A percentile compares a stretch with the other conserved stretches of the same genome.
Conservation (phyloP, 2,888 invertebrate species). For the Pandemis cinnamomeana region DNA sequence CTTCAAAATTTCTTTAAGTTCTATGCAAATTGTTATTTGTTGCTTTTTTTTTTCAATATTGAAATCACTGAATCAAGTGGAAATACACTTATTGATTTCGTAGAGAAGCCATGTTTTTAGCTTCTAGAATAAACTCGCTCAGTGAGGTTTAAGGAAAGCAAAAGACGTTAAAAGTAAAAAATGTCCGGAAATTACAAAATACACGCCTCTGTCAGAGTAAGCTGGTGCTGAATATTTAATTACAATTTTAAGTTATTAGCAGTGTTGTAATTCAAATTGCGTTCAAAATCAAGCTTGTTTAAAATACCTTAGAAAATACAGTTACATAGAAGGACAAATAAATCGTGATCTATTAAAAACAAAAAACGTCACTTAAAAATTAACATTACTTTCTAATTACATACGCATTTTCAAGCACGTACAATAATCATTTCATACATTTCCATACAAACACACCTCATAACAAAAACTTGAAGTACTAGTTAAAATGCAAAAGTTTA, state of each 20-base stretch:
- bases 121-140: neutral
- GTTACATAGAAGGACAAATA: slow-evolving; percentile 21
- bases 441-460: slow-evolving; percentile 34
- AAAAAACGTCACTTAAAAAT: slow-evolving; percentile 30
- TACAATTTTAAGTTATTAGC: neutral
- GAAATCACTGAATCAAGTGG: too few species aligned
- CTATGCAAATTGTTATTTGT: too few species aligned
- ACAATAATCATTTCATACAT: slow-evolving; percentile 25
- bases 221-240: slow-evolving; percentile 1
- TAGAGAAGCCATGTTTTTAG: neutral
- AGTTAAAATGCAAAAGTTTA: slow-evolving; percentile 24
- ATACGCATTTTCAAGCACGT: slow-evolving; percentile 32
- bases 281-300: neutral
- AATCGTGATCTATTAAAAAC: slow-evolving; percentile 17
- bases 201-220: slow-evolving; percentile 2
- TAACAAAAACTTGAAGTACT: slow-evolving; percentile 41
- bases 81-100: too few species aligned
- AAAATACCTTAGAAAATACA: slow-evolving; percentile 7
- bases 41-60: too few species aligned
- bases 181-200: neutral
- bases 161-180: neutral
- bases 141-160: neutral
- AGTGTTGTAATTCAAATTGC: neutral
- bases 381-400: slow-evolving; percentile 28
- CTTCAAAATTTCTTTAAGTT: too few species aligned